Percentiles rank a stretch among this genome's conserved stretches.
Evolutionary conservation across 2,888 invertebrate species (phyloP).

Genomic region (Diaprepes abbreviatus): DNA sequence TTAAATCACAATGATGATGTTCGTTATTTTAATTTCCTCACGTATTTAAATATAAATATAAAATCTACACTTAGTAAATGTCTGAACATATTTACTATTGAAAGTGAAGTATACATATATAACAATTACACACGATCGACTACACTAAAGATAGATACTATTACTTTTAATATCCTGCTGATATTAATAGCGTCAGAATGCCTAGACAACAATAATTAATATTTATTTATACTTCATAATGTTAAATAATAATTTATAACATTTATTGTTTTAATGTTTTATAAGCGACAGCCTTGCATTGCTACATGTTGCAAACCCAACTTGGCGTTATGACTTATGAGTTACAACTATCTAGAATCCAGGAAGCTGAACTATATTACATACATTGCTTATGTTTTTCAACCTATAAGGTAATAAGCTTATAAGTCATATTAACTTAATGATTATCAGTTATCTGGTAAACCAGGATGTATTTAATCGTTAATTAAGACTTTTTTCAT

Average conservation of each 20-base stretch:
- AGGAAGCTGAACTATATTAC: conserved; percentile 30
- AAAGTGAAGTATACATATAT: neutral
- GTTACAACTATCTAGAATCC: conserved; percentile 35
- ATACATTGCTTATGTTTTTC: conserved; percentile 15
- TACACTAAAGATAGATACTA: conserved; percentile 1
- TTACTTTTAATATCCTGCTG: conserved; percentile 27
- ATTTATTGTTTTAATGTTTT: conserved; percentile 37
- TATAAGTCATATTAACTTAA: conserved; percentile 11
- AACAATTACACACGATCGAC: neutral
- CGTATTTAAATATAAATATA: no score
- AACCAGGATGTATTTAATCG: conserved; percentile 2
- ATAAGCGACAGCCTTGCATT: conserved; percentile 28
- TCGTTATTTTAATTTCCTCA: no score
- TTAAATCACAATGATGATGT: no score
- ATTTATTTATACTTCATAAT: conserved; percentile 28
- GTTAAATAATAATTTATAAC: conserved; percentile 38
- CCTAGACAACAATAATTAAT: conserved; percentile 6
- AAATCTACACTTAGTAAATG: neutral
- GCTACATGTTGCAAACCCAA: conserved; percentile 20
- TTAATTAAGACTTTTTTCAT: no score
- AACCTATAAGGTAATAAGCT: conserved; percentile 8
- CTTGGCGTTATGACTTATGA: conserved; percentile 32
- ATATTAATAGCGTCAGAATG: conserved; percentile 29
- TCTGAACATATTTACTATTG: conserved; percentile 1
- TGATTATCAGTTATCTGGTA: neutral